A percentile compares a stretch with the other conserved stretches of the same genome.
Conservation (phyloP, 2,113 vertebrate species). For the Marmota monax region DNA sequence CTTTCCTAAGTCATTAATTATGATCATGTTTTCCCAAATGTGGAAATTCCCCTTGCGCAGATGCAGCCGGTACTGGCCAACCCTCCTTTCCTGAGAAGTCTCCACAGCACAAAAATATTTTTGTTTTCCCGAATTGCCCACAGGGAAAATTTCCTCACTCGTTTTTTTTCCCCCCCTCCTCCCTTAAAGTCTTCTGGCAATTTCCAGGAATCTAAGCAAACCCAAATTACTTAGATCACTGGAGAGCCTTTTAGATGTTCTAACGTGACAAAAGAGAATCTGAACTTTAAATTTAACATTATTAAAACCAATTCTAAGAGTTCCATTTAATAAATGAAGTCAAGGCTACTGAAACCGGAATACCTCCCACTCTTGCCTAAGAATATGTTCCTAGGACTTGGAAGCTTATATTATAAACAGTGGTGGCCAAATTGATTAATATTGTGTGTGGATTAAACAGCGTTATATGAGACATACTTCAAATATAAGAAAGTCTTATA, state of each 20-base stretch:
- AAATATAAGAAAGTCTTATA: neutral
- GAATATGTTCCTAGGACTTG: neutral
- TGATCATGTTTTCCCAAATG: slow-evolving; percentile 84
- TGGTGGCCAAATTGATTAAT: neutral
- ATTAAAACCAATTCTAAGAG: slow-evolving; percentile 14
- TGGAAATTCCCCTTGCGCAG: slow-evolving; percentile 88
- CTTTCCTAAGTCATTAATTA: slow-evolving; percentile 80
- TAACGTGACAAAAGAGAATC: slow-evolving; percentile 55
- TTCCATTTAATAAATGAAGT: slow-evolving; percentile 55
- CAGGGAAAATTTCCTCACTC: slow-evolving; percentile 87
- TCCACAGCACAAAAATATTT: slow-evolving; percentile 87
- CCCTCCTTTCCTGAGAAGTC: slow-evolving; percentile 82
- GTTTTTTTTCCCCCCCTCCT: slow-evolving; percentile 65
- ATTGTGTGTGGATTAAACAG: neutral
- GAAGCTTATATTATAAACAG: slow-evolving; percentile 33
- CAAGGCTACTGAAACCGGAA: slow-evolving; percentile 52
- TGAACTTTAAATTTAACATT: slow-evolving; percentile 64
- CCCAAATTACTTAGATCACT: slow-evolving; percentile 76
- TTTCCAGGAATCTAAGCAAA: slow-evolving; percentile 84
- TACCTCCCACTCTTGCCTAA: neutral
- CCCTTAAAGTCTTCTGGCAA: slow-evolving; percentile 78
- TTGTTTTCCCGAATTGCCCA: slow-evolving; percentile 87
- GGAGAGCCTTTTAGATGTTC: slow-evolving; percentile 63
- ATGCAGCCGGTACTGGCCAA: slow-evolving; percentile 80
- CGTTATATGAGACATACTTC: neutral